A percentile compares a stretch with the other conserved stretches of the same genome.
These are phyloP conservation scores for Megaceryle alcyon DNA, from an alignment of 2,797 vertebrate species.

Conservation along the genomic window DNA sequence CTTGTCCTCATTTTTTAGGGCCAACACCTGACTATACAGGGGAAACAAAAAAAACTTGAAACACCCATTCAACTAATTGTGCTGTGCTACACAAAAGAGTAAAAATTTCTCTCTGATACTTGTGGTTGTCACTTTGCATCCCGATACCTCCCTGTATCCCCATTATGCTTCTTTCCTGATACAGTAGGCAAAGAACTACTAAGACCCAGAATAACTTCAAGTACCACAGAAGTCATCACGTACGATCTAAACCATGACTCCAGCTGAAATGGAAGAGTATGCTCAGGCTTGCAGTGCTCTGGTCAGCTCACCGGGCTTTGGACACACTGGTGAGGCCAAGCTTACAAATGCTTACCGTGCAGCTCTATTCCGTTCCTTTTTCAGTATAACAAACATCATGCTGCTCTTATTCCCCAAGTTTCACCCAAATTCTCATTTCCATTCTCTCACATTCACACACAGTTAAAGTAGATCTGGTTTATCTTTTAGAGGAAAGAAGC, in stretches of 20 bases:
- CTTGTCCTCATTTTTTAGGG: background rate
- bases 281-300: background rate
- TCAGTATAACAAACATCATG: background rate
- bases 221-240: background rate
- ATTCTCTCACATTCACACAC: background rate
- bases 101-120: background rate
- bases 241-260: background rate
- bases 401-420: background rate
- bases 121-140: accelerated
- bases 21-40: background rate
- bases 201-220: background rate
- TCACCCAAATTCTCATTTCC: background rate
- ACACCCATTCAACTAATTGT: background rate
- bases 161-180: background rate
- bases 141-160: background rate
- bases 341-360: too few relatives aligned
- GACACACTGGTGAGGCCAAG: background rate
- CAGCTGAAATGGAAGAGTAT: background rate
- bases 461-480: background rate
- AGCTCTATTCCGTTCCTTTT: background rate
- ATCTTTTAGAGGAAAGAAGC: background rate
- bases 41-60: background rate
- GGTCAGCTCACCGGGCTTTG: background rate
- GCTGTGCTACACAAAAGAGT: background rate
- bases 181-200: background rate